These are phyloP conservation scores for Exephanes ischioxanthus DNA, from an alignment of 2,888 invertebrate species.

Conservation along the genomic window DNA sequence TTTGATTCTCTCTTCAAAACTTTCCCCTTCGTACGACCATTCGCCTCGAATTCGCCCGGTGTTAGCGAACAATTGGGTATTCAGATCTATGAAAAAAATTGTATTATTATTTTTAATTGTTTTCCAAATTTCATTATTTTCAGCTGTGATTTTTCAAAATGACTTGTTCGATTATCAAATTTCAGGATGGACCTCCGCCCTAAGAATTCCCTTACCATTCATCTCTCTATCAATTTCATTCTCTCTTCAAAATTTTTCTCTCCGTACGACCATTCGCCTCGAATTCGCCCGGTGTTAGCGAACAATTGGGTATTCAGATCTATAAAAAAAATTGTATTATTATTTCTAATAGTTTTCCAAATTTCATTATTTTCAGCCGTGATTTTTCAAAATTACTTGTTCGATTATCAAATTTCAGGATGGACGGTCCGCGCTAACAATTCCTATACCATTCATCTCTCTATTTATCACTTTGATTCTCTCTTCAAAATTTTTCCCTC, in stretches of 20 bases:
- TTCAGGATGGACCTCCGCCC: conserved; percentile 10
- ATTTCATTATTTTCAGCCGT: conserved; percentile 2
- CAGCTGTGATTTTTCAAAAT: conserved; percentile 24
- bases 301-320: no score
- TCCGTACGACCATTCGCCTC: no score
- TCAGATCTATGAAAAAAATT: neutral
- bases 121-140: neutral
- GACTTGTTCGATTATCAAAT: neutral
- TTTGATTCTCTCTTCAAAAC: no score
- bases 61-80: no score
- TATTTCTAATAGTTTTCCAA: neutral
- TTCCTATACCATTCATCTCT: no score
- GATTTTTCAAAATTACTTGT: conserved; percentile 22
- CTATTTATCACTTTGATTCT: no score
- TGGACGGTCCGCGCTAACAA: conserved; percentile 6
- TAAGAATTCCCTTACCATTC: neutral
- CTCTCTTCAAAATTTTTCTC: no score
- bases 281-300: no score
- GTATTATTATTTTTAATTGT: neutral
- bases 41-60: no score
- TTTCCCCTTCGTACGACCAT: neutral
- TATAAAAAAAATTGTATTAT: neutral
- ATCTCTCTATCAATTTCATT: no score
- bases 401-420: neutral
- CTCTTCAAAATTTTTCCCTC: no score